Percentiles rank a stretch among this genome's conserved stretches.
Evolutionary conservation across 1,140 invertebrate species (phyloP).

Genomic region (Oncopeltus fasciatus): DNA sequence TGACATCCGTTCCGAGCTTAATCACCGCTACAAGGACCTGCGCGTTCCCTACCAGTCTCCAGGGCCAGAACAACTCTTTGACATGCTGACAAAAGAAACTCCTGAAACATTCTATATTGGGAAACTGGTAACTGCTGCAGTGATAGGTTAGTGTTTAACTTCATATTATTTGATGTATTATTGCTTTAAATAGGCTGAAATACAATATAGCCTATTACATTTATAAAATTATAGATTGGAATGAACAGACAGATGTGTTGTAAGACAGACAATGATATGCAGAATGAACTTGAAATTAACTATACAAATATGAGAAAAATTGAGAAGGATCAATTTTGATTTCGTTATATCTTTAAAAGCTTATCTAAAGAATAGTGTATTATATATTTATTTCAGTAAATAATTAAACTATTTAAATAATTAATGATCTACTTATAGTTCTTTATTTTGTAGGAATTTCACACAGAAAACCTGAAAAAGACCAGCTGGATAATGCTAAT

Average conservation of each 20-base stretch:
- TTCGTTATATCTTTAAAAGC: neutral
- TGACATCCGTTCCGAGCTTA: constrained; percentile 91
- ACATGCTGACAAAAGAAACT: constrained; percentile 91
- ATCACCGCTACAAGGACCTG: constrained; percentile 88
- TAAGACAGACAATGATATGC: no score
- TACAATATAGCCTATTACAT: no score
- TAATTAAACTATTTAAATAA: neutral
- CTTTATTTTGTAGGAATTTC: constrained; percentile 41
- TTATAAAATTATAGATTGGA: no score
- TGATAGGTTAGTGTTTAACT: constrained; percentile 46
- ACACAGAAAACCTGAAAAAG: constrained; percentile 76
- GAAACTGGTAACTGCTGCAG: constrained; percentile 64
- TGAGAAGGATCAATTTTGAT: neutral
- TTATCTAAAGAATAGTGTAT: neutral
- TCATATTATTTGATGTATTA: no score
- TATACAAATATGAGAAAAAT: neutral
- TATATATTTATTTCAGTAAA: neutral
- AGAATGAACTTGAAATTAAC: neutral
- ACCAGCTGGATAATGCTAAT: constrained; percentile 88
- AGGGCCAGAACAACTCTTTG: constrained; percentile 76
- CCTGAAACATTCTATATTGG: constrained; percentile 91
- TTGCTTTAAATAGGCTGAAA: no score
- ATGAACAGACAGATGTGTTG: no score
- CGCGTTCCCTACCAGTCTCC: constrained; percentile 64
- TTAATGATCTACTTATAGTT: neutral